A percentile compares a stretch with the other conserved stretches of the same genome.
Evolutionary conservation across 2,888 invertebrate genomes (phyloP).

Genomic region (Agrotis puta): DNA sequence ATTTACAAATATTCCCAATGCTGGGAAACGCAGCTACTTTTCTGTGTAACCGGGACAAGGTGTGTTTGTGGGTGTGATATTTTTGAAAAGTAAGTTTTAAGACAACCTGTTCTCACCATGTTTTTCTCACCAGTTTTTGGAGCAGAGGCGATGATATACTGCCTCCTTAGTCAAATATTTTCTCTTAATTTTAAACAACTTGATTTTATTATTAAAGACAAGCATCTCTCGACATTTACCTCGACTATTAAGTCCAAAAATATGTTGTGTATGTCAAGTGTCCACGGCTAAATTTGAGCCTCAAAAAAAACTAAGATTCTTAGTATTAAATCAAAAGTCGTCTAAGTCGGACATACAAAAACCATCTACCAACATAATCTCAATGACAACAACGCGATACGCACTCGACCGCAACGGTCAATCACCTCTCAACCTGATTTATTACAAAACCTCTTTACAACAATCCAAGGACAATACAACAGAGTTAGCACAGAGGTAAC

Average conservation of each 20-base stretch:
- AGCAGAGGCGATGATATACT: neutral
- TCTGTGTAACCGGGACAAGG: too few species aligned
- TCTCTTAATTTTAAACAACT: neutral
- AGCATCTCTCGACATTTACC: neutral
- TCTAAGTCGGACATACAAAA: conserved; percentile 51
- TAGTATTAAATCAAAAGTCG: conserved; percentile 23
- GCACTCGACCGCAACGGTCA: conserved; percentile 52
- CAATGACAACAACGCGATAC: conserved; percentile 53
- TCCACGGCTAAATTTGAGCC: neutral
- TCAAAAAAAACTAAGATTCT: conserved; percentile 18
- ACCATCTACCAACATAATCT: conserved; percentile 40
- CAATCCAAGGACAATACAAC: conserved; percentile 52
- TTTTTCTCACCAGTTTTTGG: neutral
- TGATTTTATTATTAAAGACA: neutral
- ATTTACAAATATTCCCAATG: too few species aligned
- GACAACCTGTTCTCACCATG: neutral
- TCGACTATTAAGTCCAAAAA: neutral
- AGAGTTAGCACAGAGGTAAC: neutral
- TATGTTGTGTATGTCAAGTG: neutral
- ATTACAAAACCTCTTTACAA: conserved; percentile 49
- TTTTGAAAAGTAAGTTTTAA: neutral
- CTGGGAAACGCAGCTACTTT: too few species aligned
- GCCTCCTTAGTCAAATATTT: neutral
- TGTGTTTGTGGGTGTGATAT: neutral
- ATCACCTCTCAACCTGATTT: conserved; percentile 54